Base-by-base conservation (phyloP, 1,140 invertebrate genomes). In the Druon quercuslanigerum region DNA sequence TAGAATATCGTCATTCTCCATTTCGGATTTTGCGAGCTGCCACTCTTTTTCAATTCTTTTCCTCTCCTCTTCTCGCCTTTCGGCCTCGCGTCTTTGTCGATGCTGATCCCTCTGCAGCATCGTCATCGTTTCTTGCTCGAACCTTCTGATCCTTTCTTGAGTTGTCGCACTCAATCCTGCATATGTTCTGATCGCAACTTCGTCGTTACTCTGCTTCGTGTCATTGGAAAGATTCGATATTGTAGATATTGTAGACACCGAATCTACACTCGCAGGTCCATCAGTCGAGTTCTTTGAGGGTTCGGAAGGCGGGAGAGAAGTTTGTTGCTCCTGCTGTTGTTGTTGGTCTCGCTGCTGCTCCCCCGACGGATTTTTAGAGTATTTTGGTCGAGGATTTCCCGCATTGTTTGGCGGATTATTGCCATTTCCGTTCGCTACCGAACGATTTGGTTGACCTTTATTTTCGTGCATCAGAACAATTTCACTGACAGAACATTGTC, bases 61-160 rank as follows among this genome's bases (percentile, higher is more conserved):
- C 83, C 92, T 91, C 75, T 94, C 93, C 40, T 92, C 87, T 74
- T 92, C 90, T n/a, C 92, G 80, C 60, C 90, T 89, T 83, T 93
- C 92, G 2, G 90, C 88, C 20, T 91, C 88, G 8, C 87, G 86
- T n/a, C 86, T 84, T 74, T 89, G 87, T 14, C 88, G 85, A 77
- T 89, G 83, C 57, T 90, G 89, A 84, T 94, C 93, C 71, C 93
- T 88, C 51, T 93, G 92, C n/a, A 96, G 84, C 91, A 95, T 93
- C 17, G 94, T 95, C 81, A 94, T 92, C 0, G 95, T 94, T 86
- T 96, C 95, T 83, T 95, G 91, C 84, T 96, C 95, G 85, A 96
- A 95, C 81, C 94, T 93, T 77, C 91, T 92, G 66, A 95, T 93
- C 78, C 95, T 89, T 82, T 94, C 94, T 83, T 94, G 93, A 1